Evolutionary conservation across 2,888 invertebrate genomes (phyloP).

Genomic region (Ectemnius lituratus): DNA sequence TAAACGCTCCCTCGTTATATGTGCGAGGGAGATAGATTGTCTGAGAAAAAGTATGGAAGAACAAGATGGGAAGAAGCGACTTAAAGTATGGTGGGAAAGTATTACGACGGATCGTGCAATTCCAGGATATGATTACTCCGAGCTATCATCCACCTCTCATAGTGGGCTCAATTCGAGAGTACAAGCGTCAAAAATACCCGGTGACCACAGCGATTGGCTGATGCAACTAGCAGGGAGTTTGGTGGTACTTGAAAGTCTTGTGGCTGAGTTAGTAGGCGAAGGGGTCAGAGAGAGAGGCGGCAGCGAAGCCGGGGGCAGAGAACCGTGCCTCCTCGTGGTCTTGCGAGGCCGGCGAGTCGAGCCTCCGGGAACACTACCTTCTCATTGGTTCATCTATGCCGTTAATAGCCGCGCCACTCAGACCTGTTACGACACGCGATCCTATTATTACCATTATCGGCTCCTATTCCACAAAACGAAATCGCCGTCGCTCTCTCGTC

Average conservation of each 20-base stretch:
- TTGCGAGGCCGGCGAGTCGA: constrained; percentile 43
- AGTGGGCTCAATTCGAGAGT: too few species aligned
- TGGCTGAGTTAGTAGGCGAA: too few species aligned
- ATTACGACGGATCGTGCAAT: too few species aligned
- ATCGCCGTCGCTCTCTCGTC: not conserved
- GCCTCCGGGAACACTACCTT: constrained; percentile 45
- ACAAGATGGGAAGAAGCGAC: too few species aligned
- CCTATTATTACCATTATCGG: not conserved
- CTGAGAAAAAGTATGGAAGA: too few species aligned
- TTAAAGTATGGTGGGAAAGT: too few species aligned
- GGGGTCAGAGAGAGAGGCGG: not conserved
- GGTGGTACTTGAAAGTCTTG: not conserved
- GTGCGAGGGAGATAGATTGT: too few species aligned
- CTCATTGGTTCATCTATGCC: constrained; percentile 42
- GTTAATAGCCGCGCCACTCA: constrained; percentile 17
- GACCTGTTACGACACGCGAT: not conserved
- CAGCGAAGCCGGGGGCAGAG: not conserved
- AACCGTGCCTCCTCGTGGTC: not conserved
- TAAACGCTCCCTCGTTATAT: too few species aligned
- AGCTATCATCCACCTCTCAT: too few species aligned
- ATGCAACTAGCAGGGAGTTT: not conserved
- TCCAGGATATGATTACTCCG: too few species aligned
- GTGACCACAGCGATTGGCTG: not conserved
- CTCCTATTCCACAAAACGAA: constrained; percentile 3
- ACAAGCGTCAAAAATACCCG: too few species aligned